Base-by-base conservation (phyloP, 92 coral and sea anemone genomes). In the Zoanthus gigantus region DNA sequence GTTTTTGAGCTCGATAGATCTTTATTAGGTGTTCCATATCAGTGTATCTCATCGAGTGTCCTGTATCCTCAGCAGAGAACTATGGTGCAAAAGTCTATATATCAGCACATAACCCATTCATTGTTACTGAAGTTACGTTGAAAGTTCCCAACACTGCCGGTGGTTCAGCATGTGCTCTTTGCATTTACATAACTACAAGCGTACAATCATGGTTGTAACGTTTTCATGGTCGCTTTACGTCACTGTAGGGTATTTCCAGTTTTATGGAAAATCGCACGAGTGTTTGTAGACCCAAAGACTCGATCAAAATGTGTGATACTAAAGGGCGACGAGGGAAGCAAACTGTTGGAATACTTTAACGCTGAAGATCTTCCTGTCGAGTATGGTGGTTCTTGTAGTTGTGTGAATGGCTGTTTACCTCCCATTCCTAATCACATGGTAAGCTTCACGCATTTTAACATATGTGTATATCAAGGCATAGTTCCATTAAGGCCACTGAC, bases 371-470 rank as follows among this genome's bases (percentile, higher is more conserved):
- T 97, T 9, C 99, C 99, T 7, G 92, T 85, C 77, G 99, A 94
- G 84, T 95, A 93, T 88, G 98, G 99, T n/a, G 99, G 99, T 17
- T 75, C 88, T 0, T 97, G 99, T 74, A 67, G 88, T 6, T 97
- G 99, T 83, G 90, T 92, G 10, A 71, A 87, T 17, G 99, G 99
- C 37, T 97, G 99, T 84, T 82, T 97, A 12, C 99, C 99, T 7
- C 95, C 96, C 17, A 74, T 97, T 6, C 99, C 99, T 6, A 95
- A 92, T 84, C 98, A 95, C 71, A 97, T 97, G 99, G 99, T 97
- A 79, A 94, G 86, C n/a, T 45, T 46, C 5, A 28, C 11, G 37
- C n/a, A 29, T 4, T 1, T 18, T 8, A 8, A 74, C 57, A 16
- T 17, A 47, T 1, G 0, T 7, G 0, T 11, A 52, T 29, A 10